Base-by-base conservation (phyloP, 2,797 vertebrate species). In the Spondyliosoma cantharus region DNA sequence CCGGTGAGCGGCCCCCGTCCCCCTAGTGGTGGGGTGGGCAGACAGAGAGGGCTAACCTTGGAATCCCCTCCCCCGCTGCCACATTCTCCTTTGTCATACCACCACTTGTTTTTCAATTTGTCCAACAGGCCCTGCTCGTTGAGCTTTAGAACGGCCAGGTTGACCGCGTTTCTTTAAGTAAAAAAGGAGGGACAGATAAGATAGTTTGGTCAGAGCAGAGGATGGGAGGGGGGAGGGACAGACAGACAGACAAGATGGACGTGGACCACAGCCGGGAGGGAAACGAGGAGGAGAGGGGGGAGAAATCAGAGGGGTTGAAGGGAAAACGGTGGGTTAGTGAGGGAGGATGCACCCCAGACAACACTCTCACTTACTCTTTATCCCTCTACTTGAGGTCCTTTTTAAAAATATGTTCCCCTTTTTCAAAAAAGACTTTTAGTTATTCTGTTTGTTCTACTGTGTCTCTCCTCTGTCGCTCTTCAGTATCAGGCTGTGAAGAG, bases 101-200 rank as follows among this genome's bases (percentile, higher is more conserved):
- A 99, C 98, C 98, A 99, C 97, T 99, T 99, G 97, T 99, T 99
- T 99, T 99, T 99, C 98, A 99, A 99, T 99, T 99, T 99, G 98
- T 99, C 98, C 98, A 99, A 99, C 94, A 99, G 98, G 97, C 98
- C 98, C 97, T 99, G 98, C 93, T 99, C 98, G 98, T 99, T 99
- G 97, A 99, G 98, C 97, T 99, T 99, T 97, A 99, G 96, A 89
- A 99, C 98, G 97, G 98, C 98, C 93, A 99, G 98, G 98, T 99
- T 99, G 97, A 99, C 98, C 95, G 98, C 97, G 93, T 98, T 99
- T 99, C 98, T 99, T 99, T 96, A 97, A 96, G 97, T 91, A 77
- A 88, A 95, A 93, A 90, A 88, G 90, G 89, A 89, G 90, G 90
- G 94, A 98, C 96, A 98, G 96, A 93, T 92, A 97, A 97, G 96